These are phyloP conservation scores for Ivindomyrus marchei DNA, from an alignment of 2,113 vertebrate species.

Conservation along the genomic window DNA sequence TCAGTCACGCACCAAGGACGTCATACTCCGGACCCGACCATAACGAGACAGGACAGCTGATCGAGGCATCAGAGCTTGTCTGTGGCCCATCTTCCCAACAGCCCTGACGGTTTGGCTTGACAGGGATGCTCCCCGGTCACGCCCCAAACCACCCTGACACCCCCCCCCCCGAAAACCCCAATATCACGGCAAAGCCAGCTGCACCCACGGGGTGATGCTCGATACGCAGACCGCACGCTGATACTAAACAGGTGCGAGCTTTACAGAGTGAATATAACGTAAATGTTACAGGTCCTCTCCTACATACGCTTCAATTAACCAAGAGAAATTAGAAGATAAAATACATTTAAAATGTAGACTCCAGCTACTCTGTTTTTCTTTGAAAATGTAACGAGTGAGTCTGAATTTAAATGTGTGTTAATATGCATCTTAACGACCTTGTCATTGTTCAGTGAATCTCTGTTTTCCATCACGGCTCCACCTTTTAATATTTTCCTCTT, in stretches of 20 bases:
- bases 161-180: background rate
- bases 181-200: background rate
- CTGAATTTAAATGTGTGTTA: background rate
- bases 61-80: background rate
- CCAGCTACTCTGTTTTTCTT: background rate
- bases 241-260: background rate
- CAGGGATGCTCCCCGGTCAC: background rate
- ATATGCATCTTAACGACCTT: background rate
- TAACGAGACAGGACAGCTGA: conserved; percentile 1
- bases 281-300: background rate
- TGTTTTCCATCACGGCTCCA: background rate
- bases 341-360: background rate
- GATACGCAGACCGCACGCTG: background rate
- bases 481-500: background rate
- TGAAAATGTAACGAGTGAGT: background rate
- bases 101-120: background rate
- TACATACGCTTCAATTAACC: background rate
- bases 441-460: background rate
- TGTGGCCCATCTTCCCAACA: background rate
- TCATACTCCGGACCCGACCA: background rate
- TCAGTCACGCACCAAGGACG: background rate
- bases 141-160: background rate
- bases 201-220: background rate
- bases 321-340: background rate
- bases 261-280: background rate